These are phyloP conservation scores for Orchesella flavescens DNA, from an alignment of 2,888 invertebrate species.

Conservation along the genomic window DNA sequence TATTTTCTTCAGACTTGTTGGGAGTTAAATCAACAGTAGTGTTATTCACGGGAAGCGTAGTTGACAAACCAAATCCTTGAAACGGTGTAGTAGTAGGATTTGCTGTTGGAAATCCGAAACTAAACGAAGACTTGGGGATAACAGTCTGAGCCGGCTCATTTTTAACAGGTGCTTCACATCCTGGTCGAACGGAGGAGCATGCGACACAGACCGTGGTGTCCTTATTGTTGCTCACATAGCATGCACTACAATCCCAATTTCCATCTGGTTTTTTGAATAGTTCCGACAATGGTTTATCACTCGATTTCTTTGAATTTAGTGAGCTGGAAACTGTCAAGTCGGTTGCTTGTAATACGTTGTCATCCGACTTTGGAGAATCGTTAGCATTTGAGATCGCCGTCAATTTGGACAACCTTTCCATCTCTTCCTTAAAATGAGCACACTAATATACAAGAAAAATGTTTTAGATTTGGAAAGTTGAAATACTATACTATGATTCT, in stretches of 20 bases:
- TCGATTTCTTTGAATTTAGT: too few species aligned
- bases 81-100: background rate
- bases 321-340: too few species aligned
- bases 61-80: background rate
- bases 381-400: background rate
- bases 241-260: constrained; percentile 79
- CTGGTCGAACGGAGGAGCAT: background rate
- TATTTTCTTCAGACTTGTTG: constrained; percentile 1
- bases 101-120: constrained; percentile 46
- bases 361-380: background rate
- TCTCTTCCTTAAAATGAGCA: constrained; percentile 33
- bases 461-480: too few species aligned
- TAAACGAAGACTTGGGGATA: constrained; percentile 19
- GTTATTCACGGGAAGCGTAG: background rate
- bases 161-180: background rate
- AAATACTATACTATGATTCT: too few species aligned
- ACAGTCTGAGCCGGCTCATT: background rate
- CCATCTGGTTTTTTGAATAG: constrained; percentile 75
- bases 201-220: constrained; percentile 70
- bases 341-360: too few species aligned
- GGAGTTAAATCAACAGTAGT: background rate
- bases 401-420: constrained; percentile 22
- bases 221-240: constrained; percentile 77
- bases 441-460: constrained; percentile 20
- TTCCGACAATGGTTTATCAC: constrained; percentile 37